These are phyloP conservation scores for Prionchulus punctatus DNA, from an alignment of 2,888 invertebrate species.

Conservation along the genomic window DNA sequence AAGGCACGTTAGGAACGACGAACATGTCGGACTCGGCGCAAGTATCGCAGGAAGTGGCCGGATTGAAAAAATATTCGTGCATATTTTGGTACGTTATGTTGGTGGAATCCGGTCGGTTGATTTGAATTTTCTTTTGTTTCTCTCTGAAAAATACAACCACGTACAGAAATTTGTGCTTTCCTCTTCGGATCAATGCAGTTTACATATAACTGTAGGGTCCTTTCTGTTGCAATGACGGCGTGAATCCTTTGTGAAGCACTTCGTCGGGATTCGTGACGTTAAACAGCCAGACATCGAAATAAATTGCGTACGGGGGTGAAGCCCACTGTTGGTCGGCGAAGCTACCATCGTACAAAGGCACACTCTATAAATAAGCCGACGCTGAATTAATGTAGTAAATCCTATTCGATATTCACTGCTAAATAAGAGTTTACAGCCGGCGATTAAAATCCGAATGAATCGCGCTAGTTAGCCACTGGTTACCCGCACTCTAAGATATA, in stretches of 20 bases:
- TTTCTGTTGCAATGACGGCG: neutral
- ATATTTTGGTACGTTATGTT: neutral
- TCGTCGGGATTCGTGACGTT: slow-evolving; percentile 3
- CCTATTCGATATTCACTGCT: no score
- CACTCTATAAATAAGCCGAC: neutral
- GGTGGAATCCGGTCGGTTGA: neutral
- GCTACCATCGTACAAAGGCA: slow-evolving; percentile 4
- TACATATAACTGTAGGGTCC: neutral
- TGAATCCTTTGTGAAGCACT: neutral
- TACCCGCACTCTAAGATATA: no score
- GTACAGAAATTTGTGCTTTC: no score
- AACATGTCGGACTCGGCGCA: neutral
- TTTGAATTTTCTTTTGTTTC: neutral
- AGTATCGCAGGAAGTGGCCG: neutral
- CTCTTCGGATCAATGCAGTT: no score
- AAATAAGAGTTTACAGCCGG: no score
- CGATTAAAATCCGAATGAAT: no score
- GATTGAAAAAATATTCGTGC: neutral
- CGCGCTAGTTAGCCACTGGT: no score
- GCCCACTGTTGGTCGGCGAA: neutral
- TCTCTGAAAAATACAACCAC: neutral
- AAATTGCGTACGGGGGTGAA: neutral
- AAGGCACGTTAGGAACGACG: slow-evolving; percentile 3
- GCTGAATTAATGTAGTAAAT: no score
- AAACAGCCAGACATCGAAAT: neutral